Base-by-base conservation (phyloP, 37 sponge, comb jelly and placozoan genomes). In the Cliona cf. orientalis region DNA sequence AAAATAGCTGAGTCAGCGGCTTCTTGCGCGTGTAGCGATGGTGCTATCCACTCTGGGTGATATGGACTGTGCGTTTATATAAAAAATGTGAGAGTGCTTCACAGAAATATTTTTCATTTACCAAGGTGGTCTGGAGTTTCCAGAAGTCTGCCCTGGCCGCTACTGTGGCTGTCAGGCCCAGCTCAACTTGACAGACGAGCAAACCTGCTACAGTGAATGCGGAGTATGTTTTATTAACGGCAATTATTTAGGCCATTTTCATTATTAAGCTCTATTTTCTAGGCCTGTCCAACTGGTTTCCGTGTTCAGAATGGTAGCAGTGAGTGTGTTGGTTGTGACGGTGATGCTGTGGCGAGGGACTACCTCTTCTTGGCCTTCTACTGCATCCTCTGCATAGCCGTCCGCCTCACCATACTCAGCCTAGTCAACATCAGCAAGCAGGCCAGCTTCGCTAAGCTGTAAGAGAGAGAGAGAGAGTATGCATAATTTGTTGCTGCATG, bases 131-230 rank as follows among this genome's bases (percentile, higher is more conserved):
- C 39, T 55, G 11, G 46, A 19, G 11, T 38, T 2, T 23, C 42
- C 62, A 42, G 37, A 31, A 31, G 37, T 3, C 34, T 84, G 84
- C 32, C 84, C 84, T 5, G 84, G 84, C 5, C 71, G 42, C 31
- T 84, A 64, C 68, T 84, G 84, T 84, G 84, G 84, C 6, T 68
- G 76, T n/a, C n/a, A n/a, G n/a, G n/a, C n/a, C n/a, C n/a, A n/a
- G n/a, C n/a, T n/a, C n/a, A n/a, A n/a, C n/a, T n/a, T n/a, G n/a
- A n/a, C n/a, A n/a, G n/a, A n/a, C n/a, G n/a, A n/a, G n/a, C n/a
- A n/a, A n/a, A n/a, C n/a, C n/a, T n/a, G n/a, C n/a, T n/a, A n/a
- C n/a, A n/a, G n/a, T n/a, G n/a, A n/a, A n/a, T n/a, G n/a, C n/a
- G n/a, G n/a, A n/a, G n/a, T n/a, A n/a, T n/a, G n/a, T n/a, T n/a